phyloP scores from a whole-genome alignment of 2,888 invertebrate species.

The Eueremaeus valkanovi region DNA sequence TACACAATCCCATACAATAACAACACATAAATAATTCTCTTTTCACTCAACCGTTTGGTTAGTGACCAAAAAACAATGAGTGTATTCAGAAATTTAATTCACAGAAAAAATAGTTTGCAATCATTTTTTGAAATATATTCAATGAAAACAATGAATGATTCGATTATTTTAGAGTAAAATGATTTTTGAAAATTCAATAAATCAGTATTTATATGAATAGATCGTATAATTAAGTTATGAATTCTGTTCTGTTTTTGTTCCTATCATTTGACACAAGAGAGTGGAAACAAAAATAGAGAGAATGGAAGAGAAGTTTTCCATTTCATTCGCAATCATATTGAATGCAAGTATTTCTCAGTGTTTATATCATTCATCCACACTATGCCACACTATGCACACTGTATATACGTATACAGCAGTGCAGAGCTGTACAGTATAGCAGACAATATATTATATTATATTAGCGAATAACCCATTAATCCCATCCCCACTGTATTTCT shows the following conservation, averaged over 20 bases:
- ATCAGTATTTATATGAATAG: not conserved
- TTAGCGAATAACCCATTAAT: slow-evolving; percentile 29
- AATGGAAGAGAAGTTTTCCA: not conserved
- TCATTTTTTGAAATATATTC: too few relatives aligned
- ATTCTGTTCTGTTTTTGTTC: not conserved
- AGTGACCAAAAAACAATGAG: not conserved
- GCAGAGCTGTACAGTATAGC: not conserved
- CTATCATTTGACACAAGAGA: not conserved
- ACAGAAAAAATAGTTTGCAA: not conserved
- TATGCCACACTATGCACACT: not conserved
- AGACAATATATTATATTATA: slow-evolving; percentile 24
- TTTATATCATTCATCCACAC: slow-evolving; percentile 29
- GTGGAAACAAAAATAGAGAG: not conserved
- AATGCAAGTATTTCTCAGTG: slow-evolving; percentile 23
- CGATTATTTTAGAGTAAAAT: not conserved
- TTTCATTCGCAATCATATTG: not conserved
- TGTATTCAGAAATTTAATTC: not conserved
- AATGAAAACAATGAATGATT: too few relatives aligned
- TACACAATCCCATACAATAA: not conserved
- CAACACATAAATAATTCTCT: slow-evolving; percentile 16
- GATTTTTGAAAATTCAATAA: not conserved
- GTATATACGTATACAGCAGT: not conserved
- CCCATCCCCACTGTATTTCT: slow-evolving; percentile 22
- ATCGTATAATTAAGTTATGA: slow-evolving; percentile 2
- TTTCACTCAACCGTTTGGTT: not conserved